Base-by-base conservation (phyloP, 2,888 invertebrate species). In the Syrphus vitripennis region DNA sequence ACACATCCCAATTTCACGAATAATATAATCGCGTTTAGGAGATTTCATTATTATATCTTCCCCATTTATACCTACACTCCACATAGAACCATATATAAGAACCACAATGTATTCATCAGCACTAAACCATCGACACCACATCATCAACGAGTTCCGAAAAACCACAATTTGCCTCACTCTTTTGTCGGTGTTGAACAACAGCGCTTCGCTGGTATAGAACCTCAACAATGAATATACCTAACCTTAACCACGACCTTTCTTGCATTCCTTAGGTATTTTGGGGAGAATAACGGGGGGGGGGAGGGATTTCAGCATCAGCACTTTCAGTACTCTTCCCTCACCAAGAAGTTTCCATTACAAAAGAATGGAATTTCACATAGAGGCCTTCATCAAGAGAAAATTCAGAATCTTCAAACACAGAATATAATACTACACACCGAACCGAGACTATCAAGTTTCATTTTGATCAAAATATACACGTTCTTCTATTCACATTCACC, bases 21-120 rank as follows among this genome's bases (percentile, higher is more conserved):
- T 76, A 83, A 70, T 75, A 65, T 55, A 83, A 79, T 75, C 74
- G 50, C 79, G 69, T 75, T 55, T 42, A 65, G 31, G 70, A 63
- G 70, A 79, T 83, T 83, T 79, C 67, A 69, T 69, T 70, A 70
- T 74, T 70, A 75, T 42, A 42, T 40, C n/a, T 16, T 10, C 63
- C 31, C 74, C 53, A 5, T 45, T 53, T 42, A 24, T 5, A 16
- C 16, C 37, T 69, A 37, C 69, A 55, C 57, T 74, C 12, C n/a
- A 57, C 74, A 69, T 74, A 63, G 69, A 69, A 79, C 37, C 74
- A 70, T 72, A 70, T 72, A 48, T 37, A 72, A 67, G 71, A 72
- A 79, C 83, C 79, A 63, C 83, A 83, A 83, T 65, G 83, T 75
- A 79, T 80, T 71, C 83, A 75, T 83, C 80, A 67, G 75, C 70